Conservation (phyloP, 2,888 invertebrate species). For the Ditylenchus weischeri region DNA sequence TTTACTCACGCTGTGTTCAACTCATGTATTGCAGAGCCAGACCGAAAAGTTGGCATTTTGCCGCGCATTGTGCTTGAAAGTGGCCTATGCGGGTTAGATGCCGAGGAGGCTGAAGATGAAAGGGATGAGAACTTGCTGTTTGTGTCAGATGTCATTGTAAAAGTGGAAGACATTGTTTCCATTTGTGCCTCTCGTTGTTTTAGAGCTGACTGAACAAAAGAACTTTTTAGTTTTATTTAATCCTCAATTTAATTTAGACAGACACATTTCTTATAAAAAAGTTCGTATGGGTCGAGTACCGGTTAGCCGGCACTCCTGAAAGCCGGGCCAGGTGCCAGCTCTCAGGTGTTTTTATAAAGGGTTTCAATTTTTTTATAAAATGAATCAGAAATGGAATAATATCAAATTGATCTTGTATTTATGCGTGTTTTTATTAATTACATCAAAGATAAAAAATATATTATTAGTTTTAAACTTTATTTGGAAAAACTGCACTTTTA, state of each 20-base stretch:
- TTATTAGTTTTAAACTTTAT: too few species aligned
- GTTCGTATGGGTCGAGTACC: too few species aligned
- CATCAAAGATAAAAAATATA: too few species aligned
- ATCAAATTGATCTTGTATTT: too few species aligned
- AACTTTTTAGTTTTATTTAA: background rate
- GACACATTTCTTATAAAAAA: background rate
- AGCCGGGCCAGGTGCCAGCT: too few species aligned
- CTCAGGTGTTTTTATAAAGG: too few species aligned
- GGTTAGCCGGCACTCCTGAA: too few species aligned
- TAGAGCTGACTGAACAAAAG: constrained; percentile 27
- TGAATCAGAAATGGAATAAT: too few species aligned
- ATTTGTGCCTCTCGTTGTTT: constrained; percentile 29
- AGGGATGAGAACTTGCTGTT: background rate
- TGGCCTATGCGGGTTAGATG: background rate
- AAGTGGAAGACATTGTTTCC: background rate
- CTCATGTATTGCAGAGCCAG: constrained; percentile 27
- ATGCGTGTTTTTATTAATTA: too few species aligned
- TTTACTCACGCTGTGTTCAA: constrained; percentile 1
- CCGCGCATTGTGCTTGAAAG: background rate
- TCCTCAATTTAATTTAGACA: background rate
- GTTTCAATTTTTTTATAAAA: too few species aligned
- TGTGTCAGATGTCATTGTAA: background rate
- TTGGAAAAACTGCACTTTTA: too few species aligned
- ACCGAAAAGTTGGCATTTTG: constrained; percentile 25
- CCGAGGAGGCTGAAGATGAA: constrained; percentile 17